These are phyloP conservation scores for Cydia amplana DNA, from an alignment of 1,140 invertebrate species.

Conservation along the genomic window DNA sequence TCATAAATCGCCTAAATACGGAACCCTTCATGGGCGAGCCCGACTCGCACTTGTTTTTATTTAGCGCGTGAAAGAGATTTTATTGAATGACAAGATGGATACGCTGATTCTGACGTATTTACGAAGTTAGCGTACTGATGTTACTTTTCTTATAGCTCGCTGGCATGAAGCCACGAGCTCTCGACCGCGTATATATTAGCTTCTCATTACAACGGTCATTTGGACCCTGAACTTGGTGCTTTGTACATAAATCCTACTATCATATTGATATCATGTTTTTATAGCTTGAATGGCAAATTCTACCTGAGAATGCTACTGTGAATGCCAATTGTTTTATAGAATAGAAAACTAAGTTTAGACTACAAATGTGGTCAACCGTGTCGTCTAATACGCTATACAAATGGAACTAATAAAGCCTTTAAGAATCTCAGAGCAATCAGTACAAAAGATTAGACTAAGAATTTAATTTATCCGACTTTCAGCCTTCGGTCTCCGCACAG, in stretches of 20 bases:
- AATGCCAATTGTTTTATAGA: background rate
- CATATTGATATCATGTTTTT: too few relatives aligned
- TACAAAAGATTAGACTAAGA: background rate
- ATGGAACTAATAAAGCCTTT: background rate
- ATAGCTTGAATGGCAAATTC: too few relatives aligned
- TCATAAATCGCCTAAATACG: too few relatives aligned
- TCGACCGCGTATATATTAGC: constrained; percentile 1
- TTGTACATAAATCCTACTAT: background rate
- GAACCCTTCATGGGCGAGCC: too few relatives aligned
- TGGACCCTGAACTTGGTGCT: constrained; percentile 5
- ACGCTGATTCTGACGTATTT: background rate
- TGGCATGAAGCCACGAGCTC: constrained; percentile 9
- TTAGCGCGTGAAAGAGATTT: too few relatives aligned
- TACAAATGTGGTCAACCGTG: background rate
- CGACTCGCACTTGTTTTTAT: too few relatives aligned
- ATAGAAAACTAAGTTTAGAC: background rate
- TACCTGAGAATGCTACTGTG: background rate
- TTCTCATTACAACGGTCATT: background rate
- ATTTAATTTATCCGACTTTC: constrained; percentile 4
- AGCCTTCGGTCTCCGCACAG: background rate
- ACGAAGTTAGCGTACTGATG: background rate
- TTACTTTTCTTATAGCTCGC: background rate
- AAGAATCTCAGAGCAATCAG: background rate
- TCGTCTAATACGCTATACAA: background rate
- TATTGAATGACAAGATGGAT: too few relatives aligned